Base-by-base conservation (phyloP, 1,140 invertebrate species). In the Physella acuta region DNA sequence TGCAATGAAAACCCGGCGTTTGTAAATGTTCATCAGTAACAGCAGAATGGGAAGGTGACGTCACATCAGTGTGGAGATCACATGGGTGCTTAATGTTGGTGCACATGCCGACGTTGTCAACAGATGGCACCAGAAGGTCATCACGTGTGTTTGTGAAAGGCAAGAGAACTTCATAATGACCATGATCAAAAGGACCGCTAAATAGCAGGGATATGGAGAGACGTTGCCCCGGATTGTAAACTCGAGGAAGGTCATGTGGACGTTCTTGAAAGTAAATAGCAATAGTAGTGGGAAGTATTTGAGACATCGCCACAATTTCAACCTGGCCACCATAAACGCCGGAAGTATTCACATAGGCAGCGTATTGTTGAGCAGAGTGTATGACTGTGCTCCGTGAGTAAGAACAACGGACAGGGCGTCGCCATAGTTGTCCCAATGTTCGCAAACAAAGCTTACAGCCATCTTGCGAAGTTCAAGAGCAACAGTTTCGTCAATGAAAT, bases 11-110 rank as follows among this genome's bases (percentile, higher is more conserved):
- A 44, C 20, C 39, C 39, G 39, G 39, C 39, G 39, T 44, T 44
- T 44, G 39, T 44, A 44, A 44, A 44, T 44, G 39, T 44, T 44
- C 39, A 44, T 44, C 39, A 44, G 39, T 44, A 44, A 44, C 39
- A 44, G 39, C 8, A 44, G 39, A 44, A 20, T 44, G 39, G 39
- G 39, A 44, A 44, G 39, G 39, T 44, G 39, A 44, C 39, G 39
- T 44, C 39, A 44, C 39, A 44, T 44, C 39, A 44, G 39, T 44
- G 39, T 44, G 39, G 8, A 44, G 39, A 44, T 44, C 39, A 44
- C 39, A 44, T 44, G 39, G 39, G 8, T 44, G 39, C 20, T 8
- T 44, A 44, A 44, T 44, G 39, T 44, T 20, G 39, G 39, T 44
- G 39, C 39, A 44, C 39, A 44, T 44, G 39, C 39, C 39, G 20